Conservation (phyloP, 2,113 vertebrate genomes). For the Pardalotus punctatus region DNA sequence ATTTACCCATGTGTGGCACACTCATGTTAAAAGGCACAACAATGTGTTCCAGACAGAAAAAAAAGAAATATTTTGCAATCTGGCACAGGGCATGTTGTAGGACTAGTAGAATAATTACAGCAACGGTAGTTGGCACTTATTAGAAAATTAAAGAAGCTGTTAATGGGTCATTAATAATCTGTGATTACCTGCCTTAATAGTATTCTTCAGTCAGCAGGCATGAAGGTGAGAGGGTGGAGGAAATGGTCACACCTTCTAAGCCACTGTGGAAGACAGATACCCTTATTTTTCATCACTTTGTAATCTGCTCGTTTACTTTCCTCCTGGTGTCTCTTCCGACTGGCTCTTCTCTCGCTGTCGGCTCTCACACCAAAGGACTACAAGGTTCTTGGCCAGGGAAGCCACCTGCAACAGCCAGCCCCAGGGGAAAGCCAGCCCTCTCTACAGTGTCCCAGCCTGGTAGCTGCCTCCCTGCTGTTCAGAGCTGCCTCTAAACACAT, state of each 20-base stretch:
- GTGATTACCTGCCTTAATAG: slow-evolving; percentile 43
- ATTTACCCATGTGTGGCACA: not conserved
- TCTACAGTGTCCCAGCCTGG: not conserved
- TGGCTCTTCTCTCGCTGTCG: not conserved
- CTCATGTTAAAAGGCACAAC: not conserved
- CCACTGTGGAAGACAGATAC: not conserved
- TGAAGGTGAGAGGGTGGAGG: slow-evolving; percentile 29
- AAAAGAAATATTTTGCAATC: not conserved
- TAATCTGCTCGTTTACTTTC: slow-evolving; percentile 34
- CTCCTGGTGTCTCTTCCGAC: not conserved
- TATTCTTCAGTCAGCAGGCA: slow-evolving; percentile 10
- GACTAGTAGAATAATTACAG: slow-evolving; percentile 42
- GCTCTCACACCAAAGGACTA: not conserved
- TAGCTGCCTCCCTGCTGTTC: not conserved
- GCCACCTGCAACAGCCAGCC: not conserved
- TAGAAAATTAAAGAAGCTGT: slow-evolving; percentile 40
- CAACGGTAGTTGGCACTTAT: not conserved
- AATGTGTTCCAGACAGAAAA: not conserved
- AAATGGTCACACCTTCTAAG: slow-evolving; percentile 22
- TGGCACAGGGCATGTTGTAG: not conserved
- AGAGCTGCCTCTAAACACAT: not conserved
- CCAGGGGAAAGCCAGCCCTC: not conserved
- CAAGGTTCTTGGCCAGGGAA: not conserved
- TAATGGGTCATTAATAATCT: slow-evolving; percentile 32
- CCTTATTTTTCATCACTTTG: slow-evolving; percentile 24